A percentile compares a stretch with the other conserved stretches of the same genome.
Evolutionary conservation across 2,888 invertebrate species (phyloP).

Genomic region (Leptinotarsa haldemani): DNA sequence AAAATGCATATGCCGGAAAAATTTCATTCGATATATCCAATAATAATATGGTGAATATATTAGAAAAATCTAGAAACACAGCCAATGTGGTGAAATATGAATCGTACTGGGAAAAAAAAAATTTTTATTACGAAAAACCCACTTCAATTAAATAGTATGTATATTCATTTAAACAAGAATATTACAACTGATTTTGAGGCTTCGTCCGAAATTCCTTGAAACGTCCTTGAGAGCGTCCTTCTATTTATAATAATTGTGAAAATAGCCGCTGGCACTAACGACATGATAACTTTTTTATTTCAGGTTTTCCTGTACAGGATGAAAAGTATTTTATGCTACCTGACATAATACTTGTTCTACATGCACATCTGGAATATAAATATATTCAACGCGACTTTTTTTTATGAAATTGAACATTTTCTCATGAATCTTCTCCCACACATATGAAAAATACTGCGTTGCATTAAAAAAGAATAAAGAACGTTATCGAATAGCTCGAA

Average conservation of each 20-base stretch:
- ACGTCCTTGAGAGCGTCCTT: slow-evolving; percentile 12
- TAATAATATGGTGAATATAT: no score
- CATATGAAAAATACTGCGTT: background rate
- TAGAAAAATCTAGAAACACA: no score
- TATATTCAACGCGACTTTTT: background rate
- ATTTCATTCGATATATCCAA: no score
- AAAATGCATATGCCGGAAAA: no score
- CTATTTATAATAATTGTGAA: slow-evolving; percentile 20
- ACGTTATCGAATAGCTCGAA: no score
- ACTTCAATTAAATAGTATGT: background rate
- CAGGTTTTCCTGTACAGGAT: slow-evolving; percentile 5
- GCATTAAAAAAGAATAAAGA: background rate
- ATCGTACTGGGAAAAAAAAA: no score
- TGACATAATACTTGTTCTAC: slow-evolving; percentile 16
- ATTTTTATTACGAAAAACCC: no score
- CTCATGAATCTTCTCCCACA: slow-evolving; percentile 15
- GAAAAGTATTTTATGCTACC: slow-evolving; percentile 6
- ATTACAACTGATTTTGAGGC: background rate
- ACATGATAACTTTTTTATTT: slow-evolving; percentile 13
- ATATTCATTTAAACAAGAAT: background rate
- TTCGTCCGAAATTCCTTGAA: background rate
- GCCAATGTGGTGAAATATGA: no score
- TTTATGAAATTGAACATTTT: background rate
- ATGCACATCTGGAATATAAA: slow-evolving; percentile 13
- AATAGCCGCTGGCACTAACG: slow-evolving; percentile 16